Base-by-base conservation (phyloP, 2,888 invertebrate genomes). In the Alentia gelatinosa region DNA sequence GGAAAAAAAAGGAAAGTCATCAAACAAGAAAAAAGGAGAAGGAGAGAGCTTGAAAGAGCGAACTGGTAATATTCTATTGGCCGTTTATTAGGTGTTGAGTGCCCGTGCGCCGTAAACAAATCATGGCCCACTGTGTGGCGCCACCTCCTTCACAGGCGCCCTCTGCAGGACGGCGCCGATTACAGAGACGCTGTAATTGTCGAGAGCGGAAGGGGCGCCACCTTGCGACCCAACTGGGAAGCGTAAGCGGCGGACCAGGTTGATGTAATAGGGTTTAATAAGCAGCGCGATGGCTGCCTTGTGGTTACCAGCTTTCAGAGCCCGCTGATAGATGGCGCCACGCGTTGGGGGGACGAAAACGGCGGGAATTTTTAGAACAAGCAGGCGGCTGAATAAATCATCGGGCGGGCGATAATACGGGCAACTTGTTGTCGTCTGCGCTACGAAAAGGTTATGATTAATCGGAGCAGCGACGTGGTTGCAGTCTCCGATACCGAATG, bases 331-430 rank as follows among this genome's bases (percentile, higher is more conserved):
- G 63, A 63, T 63, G 63, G 63, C 12, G 63, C 63, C 63, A n/a
- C 63, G n/a, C n/a, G n/a, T n/a, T n/a, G n/a, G n/a, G 9, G 63
- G 63, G 63, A 63, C 15, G 19, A n/a, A 63, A 63, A 63, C 15
- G 63, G 63, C 63, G 63, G 63, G 63, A 63, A 12, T 63, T n/a
- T n/a, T 63, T 63, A 63, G 63, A 63, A 63, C 63, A 63, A 63
- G 63, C 63, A 9, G n/a, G n/a, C n/a, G 19, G n/a, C n/a, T 63
- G 63, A 63, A 63, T 63, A 63, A 63, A 63, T 63, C 63, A 63
- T 63, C 4, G 63, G 19, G n/a, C n/a, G 19, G 63, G 12, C n/a
- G 63, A n/a, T 63, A 63, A 63, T 63, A 12, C n/a, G 63, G 19
- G 63, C 47, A n/a, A 63, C 63, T 12, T 63, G n/a, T n/a, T n/a